Percentiles rank a stretch among this genome's conserved stretches.
Conservation (phyloP, 2,797 vertebrate genomes). For the Momotus momota region DNA sequence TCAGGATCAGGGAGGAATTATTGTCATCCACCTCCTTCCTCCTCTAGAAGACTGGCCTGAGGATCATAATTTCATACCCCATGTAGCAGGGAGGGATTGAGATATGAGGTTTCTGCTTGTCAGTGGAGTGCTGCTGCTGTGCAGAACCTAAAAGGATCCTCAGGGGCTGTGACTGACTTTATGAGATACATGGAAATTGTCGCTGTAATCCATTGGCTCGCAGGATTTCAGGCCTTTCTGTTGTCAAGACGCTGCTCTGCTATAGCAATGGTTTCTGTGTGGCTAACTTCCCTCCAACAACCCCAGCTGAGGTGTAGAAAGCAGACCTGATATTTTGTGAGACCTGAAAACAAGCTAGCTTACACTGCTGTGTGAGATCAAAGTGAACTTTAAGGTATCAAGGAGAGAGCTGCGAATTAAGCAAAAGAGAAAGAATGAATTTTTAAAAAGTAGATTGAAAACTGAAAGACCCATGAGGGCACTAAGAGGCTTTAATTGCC, state of each 20-base stretch:
- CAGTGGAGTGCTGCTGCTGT: neutral
- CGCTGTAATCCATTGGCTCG: neutral
- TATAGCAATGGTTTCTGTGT: neutral
- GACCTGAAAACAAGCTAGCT: neutral
- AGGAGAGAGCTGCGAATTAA: neutral
- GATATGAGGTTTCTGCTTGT: neutral
- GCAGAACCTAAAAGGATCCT: neutral
- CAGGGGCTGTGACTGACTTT: neutral
- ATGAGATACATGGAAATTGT: neutral
- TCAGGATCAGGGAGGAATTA: neutral
- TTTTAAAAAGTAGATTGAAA: neutral
- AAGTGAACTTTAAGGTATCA: neutral
- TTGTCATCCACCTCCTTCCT: neutral
- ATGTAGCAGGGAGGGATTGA: neutral
- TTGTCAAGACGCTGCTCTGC: neutral
- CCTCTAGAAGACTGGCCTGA: neutral
- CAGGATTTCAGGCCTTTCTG: neutral
- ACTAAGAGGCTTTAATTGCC: neutral
- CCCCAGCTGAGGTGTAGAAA: neutral
- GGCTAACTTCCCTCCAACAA: neutral
- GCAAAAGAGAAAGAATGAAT: neutral
- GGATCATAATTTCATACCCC: neutral
- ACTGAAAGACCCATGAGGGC: neutral
- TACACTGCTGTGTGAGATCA: neutral
- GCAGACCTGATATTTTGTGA: neutral